phyloP scores from a whole-genome alignment of 1,140 invertebrate species.

The Trichonephila clavipes region DNA sequence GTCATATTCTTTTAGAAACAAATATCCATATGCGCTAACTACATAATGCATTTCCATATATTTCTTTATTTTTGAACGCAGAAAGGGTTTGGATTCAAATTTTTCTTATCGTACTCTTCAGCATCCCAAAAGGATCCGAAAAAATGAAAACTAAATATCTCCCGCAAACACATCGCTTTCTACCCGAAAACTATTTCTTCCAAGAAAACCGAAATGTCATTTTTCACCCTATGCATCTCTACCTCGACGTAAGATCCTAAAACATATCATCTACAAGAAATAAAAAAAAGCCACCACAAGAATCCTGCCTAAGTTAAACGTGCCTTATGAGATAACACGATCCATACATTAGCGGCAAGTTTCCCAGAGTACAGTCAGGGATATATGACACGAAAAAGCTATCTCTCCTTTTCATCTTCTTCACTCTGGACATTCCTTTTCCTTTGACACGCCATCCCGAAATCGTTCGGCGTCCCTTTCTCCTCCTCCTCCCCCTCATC shows the following conservation, averaged over 20 bases:
- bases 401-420: constrained; percentile 19
- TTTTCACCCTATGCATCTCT: not conserved
- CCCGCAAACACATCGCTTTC: not conserved
- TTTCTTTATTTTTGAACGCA: too few species aligned
- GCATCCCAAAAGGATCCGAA: too few species aligned
- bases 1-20: too few species aligned
- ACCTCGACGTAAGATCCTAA: not conserved
- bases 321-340: constrained; percentile 7
- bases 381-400: constrained; percentile 49
- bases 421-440: constrained; percentile 4
- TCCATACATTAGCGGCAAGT: not conserved
- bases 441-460: not conserved
- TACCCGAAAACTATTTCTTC: not conserved
- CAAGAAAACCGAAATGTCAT: not conserved
- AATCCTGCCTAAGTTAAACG: not conserved
- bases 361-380: not conserved
- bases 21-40: too few species aligned
- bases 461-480: not conserved
- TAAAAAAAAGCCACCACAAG: not conserved
- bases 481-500: not conserved
- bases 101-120: not conserved
- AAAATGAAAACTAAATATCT: too few species aligned
- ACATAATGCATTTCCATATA: too few species aligned
- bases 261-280: not conserved
- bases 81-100: not conserved